These are phyloP conservation scores for Paraescarpia echinospica DNA, from an alignment of 1,140 invertebrate species.

Conservation along the genomic window DNA sequence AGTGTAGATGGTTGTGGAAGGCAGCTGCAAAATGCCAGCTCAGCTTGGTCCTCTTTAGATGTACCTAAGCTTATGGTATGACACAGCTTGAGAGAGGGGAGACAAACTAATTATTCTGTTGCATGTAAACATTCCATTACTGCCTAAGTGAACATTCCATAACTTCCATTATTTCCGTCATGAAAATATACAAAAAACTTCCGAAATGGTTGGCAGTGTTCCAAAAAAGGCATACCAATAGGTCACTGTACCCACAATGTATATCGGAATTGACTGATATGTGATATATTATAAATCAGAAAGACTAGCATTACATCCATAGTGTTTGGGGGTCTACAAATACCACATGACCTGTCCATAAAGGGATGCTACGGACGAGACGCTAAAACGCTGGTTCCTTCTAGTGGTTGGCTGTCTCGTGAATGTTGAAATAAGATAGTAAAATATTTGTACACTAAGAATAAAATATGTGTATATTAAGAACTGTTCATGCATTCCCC, in stretches of 20 bases:
- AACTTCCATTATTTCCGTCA: too few relatives aligned
- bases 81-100: neutral
- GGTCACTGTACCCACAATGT: neutral
- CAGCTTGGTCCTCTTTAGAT: neutral
- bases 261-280: neutral
- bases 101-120: neutral
- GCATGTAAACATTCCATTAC: too few relatives aligned
- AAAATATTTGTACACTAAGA: too few relatives aligned
- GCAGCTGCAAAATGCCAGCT: neutral
- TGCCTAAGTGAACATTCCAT: too few relatives aligned
- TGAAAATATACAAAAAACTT: neutral
- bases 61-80: neutral
- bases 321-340: too few relatives aligned
- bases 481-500: too few relatives aligned
- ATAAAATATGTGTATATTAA: too few relatives aligned
- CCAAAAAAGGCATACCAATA: neutral
- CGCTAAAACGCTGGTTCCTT: too few relatives aligned
- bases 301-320: neutral
- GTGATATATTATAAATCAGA: neutral
- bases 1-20: neutral
- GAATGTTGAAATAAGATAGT: too few relatives aligned
- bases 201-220: neutral
- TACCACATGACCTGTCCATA: too few relatives aligned
- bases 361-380: too few relatives aligned
- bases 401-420: too few relatives aligned